Conservation (phyloP, 2,113 vertebrate genomes). For the Nasalis larvatus region DNA sequence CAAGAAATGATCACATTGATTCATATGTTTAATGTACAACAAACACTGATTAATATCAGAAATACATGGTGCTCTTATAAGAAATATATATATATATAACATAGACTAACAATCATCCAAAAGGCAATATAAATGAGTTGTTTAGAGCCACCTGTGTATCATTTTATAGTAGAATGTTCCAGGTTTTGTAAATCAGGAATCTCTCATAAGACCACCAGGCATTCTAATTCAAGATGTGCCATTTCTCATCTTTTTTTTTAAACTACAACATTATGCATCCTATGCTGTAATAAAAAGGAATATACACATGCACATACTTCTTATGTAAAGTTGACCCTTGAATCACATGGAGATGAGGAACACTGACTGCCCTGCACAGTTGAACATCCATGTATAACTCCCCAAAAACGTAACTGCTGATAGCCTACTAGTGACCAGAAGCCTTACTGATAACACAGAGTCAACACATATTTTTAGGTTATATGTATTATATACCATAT, state of each 20-base stretch:
- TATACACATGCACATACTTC: neutral
- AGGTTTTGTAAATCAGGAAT: neutral
- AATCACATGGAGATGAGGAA: neutral
- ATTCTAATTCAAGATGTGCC: neutral
- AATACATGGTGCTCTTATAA: neutral
- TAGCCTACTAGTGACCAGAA: neutral
- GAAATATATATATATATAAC: neutral
- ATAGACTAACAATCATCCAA: neutral
- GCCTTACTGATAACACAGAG: neutral
- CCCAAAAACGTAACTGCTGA: neutral
- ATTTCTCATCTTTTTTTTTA: neutral
- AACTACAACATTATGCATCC: neutral
- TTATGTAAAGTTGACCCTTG: neutral
- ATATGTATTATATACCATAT: neutral
- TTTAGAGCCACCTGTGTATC: neutral
- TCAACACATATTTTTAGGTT: neutral
- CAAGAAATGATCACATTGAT: conserved; percentile 18
- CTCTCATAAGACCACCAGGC: neutral
- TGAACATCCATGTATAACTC: neutral
- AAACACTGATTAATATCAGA: conserved; percentile 16
- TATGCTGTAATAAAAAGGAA: neutral
- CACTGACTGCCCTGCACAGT: too few species aligned
- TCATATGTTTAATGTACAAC: neutral
- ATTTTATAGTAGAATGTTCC: neutral
- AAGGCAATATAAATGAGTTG: neutral